Base-by-base conservation (phyloP, 53 echinoderm and acorn worm species). In the Paelopatides confundens region DNA sequence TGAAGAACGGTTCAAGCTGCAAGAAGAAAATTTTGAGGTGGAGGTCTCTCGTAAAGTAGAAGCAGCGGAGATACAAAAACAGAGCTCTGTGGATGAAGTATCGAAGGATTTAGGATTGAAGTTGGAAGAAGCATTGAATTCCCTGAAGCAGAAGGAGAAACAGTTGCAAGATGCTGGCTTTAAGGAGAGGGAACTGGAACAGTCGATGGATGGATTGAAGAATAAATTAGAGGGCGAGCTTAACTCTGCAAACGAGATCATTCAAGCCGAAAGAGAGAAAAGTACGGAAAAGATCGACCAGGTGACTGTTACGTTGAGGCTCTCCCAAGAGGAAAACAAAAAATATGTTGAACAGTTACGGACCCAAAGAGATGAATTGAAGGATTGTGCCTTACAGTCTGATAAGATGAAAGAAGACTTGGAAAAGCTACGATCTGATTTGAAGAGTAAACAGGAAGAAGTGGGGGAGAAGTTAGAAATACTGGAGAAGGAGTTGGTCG, bases 1-100 rank as follows among this genome's bases (percentile, higher is more conserved):
- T 86, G 91, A 99, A 58, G 95, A 96, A 69, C 94, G 92, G 79
- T 50, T 99, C 79, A 78, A 81, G 50, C 94, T 95, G 84, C 99
- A 99, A 88, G 87, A 94, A 58, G 94, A 99, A 74, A 99, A 95
- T 66, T 91, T 94, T 88, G 95, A 95, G 23, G 86, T 85, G 35
- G 99, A 99, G 85, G 43, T 94, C 14, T 62, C 82, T 17, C 37
- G 99, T 58, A 94, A 86, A 69, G 39, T 96, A 13, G 99, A 99
- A 62, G 92, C 95, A 35, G 67, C 95, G 28, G 99, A 99, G 66
- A 81, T 99, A 12, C 99, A 99, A 78, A 95, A 95, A 67, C 94
- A 99, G 89, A 94, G 94, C 63, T 96, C 99, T 15, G 94, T 91
- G 10, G 90, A 94, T 66, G 99, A 99, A 53, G 83, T 94, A 7